Percentiles rank a stretch among this genome's conserved stretches.
These are phyloP conservation scores for Xylocopa sonorina DNA, from an alignment of 1,140 invertebrate genomes.

Conservation along the genomic window DNA sequence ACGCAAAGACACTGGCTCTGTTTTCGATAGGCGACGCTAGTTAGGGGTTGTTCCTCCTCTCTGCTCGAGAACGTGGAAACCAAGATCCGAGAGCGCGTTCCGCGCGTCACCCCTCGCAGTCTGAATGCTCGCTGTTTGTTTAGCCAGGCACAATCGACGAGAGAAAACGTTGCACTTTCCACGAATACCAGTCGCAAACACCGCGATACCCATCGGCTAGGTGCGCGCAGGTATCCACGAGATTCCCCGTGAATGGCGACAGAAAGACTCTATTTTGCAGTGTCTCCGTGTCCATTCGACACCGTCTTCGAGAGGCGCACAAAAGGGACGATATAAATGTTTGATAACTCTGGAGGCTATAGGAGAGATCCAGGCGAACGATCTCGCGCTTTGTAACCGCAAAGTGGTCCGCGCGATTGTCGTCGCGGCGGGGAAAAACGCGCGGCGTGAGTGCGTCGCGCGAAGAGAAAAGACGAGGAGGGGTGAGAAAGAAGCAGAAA, in stretches of 20 bases:
- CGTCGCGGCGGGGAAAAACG: neutral
- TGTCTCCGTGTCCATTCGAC: neutral
- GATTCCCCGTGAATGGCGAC: neutral
- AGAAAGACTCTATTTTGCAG: neutral
- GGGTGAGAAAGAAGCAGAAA: slow-evolving; percentile 15
- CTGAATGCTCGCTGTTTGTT: neutral
- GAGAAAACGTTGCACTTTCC: neutral
- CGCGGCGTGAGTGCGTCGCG: too few species aligned
- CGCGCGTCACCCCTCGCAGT: neutral
- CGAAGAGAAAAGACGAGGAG: too few species aligned
- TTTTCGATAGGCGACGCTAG: slow-evolving; percentile 34
- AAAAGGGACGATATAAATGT: slow-evolving; percentile 37
- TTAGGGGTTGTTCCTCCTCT: slow-evolving; percentile 18
- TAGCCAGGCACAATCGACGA: too few species aligned
- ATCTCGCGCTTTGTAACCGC: neutral
- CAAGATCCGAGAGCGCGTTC: neutral
- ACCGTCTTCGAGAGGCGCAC: neutral
- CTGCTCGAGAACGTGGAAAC: neutral
- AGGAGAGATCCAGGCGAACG: slow-evolving; percentile 5
- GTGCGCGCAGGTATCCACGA: neutral
- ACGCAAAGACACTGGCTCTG: slow-evolving; percentile 18
- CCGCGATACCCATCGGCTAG: neutral
- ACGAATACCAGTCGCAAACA: neutral
- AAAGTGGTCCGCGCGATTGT: neutral
- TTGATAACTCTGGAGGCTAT: slow-evolving; percentile 16